Evolutionary conservation across 2,797 vertebrate species (phyloP).

Genomic region (Cuniculus paca): DNA sequence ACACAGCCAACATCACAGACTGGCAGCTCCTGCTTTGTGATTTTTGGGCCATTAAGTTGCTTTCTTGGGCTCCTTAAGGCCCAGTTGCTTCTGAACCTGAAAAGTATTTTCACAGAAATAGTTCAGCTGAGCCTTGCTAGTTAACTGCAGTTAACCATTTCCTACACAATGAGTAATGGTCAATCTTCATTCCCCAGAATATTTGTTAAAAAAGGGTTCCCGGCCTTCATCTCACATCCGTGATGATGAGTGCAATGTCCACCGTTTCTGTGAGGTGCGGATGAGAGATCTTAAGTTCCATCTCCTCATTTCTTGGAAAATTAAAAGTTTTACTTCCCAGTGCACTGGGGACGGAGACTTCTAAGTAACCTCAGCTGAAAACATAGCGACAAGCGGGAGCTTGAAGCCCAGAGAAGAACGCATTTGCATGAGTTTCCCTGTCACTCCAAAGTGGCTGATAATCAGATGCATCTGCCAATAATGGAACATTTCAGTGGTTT

Average conservation of each 20-base stretch:
- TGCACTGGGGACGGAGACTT: background rate
- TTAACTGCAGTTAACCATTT: slow-evolving; percentile 32
- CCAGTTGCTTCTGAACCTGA: slow-evolving; percentile 40
- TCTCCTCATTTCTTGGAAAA: slow-evolving; percentile 58
- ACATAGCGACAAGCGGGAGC: background rate
- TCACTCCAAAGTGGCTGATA: slow-evolving; percentile 70
- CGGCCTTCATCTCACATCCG: background rate
- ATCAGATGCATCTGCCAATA: slow-evolving; percentile 54
- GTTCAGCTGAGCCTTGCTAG: background rate
- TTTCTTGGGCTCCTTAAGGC: slow-evolving; percentile 57
- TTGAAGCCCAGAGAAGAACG: slow-evolving; percentile 29
- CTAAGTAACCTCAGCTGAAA: slow-evolving; percentile 35
- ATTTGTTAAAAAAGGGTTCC: background rate
- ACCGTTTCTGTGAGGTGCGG: slow-evolving; percentile 8
- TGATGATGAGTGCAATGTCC: background rate
- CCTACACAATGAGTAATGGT: background rate
- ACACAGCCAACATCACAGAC: background rate
- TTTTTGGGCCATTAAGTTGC: slow-evolving; percentile 62
- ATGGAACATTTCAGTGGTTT: slow-evolving; percentile 59
- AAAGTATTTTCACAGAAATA: slow-evolving; percentile 66
- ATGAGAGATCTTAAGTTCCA: background rate
- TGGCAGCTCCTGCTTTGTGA: slow-evolving; percentile 32
- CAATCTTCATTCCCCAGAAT: background rate
- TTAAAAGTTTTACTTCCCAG: slow-evolving; percentile 28
- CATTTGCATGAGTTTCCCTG: slow-evolving; percentile 1